A percentile compares a stretch with the other conserved stretches of the same genome.
Conservation (phyloP, 2,888 invertebrate genomes). For the Pollenia amentaria region DNA sequence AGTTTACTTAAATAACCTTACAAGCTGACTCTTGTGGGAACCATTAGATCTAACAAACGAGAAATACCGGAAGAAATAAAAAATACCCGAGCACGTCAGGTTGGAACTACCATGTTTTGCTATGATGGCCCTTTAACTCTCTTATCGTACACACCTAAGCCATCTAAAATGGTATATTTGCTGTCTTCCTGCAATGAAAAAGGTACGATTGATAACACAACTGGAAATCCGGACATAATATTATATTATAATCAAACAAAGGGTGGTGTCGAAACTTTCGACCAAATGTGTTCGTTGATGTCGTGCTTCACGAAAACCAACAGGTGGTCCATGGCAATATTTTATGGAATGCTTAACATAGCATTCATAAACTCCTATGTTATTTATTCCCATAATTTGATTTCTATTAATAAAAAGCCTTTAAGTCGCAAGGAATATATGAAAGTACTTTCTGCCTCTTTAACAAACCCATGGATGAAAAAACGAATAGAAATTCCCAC, state of each 20-base stretch:
- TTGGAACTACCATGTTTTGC: slow-evolving; percentile 47
- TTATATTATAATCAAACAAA: slow-evolving; percentile 41
- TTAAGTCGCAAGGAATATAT: slow-evolving; percentile 40
- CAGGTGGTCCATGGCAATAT: slow-evolving; percentile 42
- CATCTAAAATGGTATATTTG: slow-evolving; percentile 32
- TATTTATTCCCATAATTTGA: slow-evolving; percentile 44
- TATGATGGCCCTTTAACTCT: slow-evolving; percentile 45
- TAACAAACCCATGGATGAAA: slow-evolving; percentile 46
- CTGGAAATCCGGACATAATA: slow-evolving; percentile 60
- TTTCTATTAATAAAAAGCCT: slow-evolving; percentile 32
- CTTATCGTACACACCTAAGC: slow-evolving; percentile 48
- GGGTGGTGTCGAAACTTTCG: slow-evolving; percentile 5
- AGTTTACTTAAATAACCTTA: slow-evolving; percentile 53
- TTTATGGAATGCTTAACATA: too few species aligned
- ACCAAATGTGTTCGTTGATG: slow-evolving; percentile 63
- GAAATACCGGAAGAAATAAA: slow-evolving; percentile 26
- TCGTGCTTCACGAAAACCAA: slow-evolving; percentile 51
- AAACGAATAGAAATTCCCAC: background rate
- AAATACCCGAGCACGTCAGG: slow-evolving; percentile 5
- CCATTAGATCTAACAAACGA: background rate
- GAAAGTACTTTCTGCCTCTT: too few species aligned
- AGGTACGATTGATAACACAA: slow-evolving; percentile 4
- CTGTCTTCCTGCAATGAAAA: slow-evolving; percentile 44
- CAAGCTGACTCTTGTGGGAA: slow-evolving; percentile 54
- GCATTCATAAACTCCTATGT: too few species aligned